These are phyloP conservation scores for Eumacrocentrus americanus DNA, from an alignment of 2,888 invertebrate genomes.

Conservation along the genomic window DNA sequence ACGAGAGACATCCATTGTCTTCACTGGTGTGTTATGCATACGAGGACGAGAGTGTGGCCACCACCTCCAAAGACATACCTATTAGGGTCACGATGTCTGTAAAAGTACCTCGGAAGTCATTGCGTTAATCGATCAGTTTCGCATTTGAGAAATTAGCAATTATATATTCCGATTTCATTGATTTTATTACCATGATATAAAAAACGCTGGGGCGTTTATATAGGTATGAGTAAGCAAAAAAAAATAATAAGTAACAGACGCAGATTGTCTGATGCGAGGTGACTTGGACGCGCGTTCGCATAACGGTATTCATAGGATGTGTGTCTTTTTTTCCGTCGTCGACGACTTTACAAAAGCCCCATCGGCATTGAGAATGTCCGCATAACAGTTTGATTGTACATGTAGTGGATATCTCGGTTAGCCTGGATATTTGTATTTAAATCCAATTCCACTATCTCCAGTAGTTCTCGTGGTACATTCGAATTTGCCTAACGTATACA, in stretches of 20 bases:
- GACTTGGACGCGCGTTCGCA: background rate
- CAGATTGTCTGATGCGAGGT: background rate
- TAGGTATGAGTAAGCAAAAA: conserved; percentile 1
- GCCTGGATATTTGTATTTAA: conserved; percentile 47
- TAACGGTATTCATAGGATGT: conserved; percentile 6
- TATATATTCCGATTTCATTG: background rate
- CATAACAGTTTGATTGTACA: conserved; percentile 29
- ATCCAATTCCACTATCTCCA: conserved; percentile 39
- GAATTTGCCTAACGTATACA: conserved; percentile 9
- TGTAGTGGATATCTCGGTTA: conserved; percentile 29
- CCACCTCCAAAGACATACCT: conserved; percentile 36
- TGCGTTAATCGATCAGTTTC: conserved; percentile 42
- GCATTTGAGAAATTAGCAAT: conserved; percentile 19
- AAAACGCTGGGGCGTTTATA: conserved; percentile 8
- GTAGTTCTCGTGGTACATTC: conserved; percentile 16
- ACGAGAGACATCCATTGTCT: conserved; percentile 42
- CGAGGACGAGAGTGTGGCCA: no score
- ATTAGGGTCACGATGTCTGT: conserved; percentile 52
- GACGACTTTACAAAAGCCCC: conserved; percentile 14
- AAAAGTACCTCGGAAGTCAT: conserved; percentile 48
- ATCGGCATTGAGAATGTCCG: conserved; percentile 16
- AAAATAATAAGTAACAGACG: background rate
- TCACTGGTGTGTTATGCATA: background rate
- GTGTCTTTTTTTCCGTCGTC: conserved; percentile 21
- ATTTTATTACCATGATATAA: background rate